These are phyloP conservation scores for Silurus glanis DNA, from an alignment of 2,113 vertebrate species.

Conservation along the genomic window DNA sequence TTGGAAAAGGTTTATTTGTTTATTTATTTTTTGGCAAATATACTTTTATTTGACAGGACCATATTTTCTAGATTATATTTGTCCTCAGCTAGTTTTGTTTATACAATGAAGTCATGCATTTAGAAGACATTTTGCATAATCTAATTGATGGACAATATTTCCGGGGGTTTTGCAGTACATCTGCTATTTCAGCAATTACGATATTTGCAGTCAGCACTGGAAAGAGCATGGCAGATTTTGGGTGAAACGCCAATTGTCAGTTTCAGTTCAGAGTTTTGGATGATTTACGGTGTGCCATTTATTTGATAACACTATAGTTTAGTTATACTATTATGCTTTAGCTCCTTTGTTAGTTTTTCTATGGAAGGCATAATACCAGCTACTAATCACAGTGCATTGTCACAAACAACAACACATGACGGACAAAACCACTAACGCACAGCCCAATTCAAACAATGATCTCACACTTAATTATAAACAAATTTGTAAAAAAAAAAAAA, in stretches of 20 bases:
- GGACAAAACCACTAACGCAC: background rate
- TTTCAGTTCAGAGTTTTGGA: background rate
- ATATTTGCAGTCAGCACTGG: background rate
- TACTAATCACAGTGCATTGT: background rate
- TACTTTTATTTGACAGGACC: background rate
- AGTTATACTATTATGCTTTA: background rate
- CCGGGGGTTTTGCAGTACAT: background rate
- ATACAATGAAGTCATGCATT: background rate
- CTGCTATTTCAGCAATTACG: background rate
- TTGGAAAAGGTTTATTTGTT: background rate
- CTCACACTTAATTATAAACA: background rate
- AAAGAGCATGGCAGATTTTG: background rate
- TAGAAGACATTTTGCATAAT: background rate
- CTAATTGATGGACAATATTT: background rate
- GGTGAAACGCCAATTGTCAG: background rate
- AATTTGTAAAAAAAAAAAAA: no score
- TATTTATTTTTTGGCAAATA: background rate
- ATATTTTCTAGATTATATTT: conserved; percentile 4
- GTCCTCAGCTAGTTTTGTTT: background rate
- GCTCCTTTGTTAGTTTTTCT: background rate
- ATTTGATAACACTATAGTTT: background rate
- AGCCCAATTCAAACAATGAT: background rate
- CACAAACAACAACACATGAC: background rate
- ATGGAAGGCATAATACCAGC: background rate
- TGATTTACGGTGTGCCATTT: background rate